Percentiles rank a stretch among this genome's conserved stretches.
Evolutionary conservation across 2,888 invertebrate species (phyloP).

Genomic region (Acanthopleura granulata): DNA sequence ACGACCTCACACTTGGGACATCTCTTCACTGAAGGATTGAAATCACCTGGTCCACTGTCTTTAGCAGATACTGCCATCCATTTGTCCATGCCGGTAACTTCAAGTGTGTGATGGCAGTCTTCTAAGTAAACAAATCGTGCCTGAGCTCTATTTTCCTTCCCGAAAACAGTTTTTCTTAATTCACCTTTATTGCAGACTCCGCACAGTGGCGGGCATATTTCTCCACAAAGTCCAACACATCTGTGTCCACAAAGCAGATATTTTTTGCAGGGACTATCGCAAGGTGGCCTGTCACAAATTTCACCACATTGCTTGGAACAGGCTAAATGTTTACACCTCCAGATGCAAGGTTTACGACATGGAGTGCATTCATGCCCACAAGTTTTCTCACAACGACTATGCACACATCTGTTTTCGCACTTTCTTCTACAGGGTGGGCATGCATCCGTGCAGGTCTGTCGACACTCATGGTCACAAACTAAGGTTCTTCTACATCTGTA

Average conservation of each 20-base stretch:
- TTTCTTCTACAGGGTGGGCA: conserved; percentile 65
- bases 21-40: too few species aligned
- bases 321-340: conserved; percentile 59
- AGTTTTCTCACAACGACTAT: conserved; percentile 52
- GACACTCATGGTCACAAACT: conserved; percentile 70
- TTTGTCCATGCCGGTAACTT: conserved; percentile 64
- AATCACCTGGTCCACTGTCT: too few species aligned
- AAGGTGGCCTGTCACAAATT: conserved; percentile 61
- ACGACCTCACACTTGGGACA: conserved; percentile 77
- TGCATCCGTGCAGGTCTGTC: conserved; percentile 54
- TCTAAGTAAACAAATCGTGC: conserved; percentile 67
- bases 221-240: conserved; percentile 81
- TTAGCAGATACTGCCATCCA: conserved; percentile 70
- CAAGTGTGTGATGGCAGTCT: conserved; percentile 66
- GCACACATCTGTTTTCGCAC: conserved; percentile 66
- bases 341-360: conserved; percentile 66
- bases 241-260: conserved; percentile 74
- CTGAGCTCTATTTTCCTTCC: conserved; percentile 74
- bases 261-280: conserved; percentile 60
- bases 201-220: conserved; percentile 78
- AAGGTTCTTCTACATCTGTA: conserved; percentile 74
- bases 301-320: conserved; percentile 57
- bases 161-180: conserved; percentile 69
- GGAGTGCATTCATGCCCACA: conserved; percentile 58
- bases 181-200: conserved; percentile 71